phyloP scores from a whole-genome alignment of 2,888 invertebrate species.

The Heliconius charithonia region DNA sequence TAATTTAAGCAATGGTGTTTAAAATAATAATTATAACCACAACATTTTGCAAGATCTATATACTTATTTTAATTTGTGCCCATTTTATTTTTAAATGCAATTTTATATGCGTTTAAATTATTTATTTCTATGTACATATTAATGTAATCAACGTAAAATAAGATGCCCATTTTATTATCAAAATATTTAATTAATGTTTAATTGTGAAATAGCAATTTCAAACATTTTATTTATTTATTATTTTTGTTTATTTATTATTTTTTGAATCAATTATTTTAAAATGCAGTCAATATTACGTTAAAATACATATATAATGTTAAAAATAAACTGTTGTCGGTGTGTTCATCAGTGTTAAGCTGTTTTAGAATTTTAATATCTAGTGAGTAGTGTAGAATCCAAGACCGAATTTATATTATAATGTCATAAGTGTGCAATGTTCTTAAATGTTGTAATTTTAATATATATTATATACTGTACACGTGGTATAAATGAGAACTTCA shows the following conservation, averaged over 20 bases:
- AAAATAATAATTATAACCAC: not conserved
- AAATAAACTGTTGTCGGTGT: constrained; percentile 40
- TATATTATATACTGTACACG: constrained; percentile 18
- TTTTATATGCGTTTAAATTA: not conserved
- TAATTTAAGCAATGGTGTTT: not conserved
- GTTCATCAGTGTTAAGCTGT: constrained; percentile 48
- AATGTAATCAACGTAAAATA: not conserved
- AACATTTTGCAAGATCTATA: not conserved
- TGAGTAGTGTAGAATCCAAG: constrained; percentile 56
- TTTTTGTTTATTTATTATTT: not conserved
- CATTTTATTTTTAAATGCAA: not conserved
- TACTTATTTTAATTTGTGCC: not conserved
- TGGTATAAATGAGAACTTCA: constrained; percentile 34
- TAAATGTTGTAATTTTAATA: constrained; percentile 37
- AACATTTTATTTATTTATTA: not conserved
- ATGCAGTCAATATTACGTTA: not conserved
- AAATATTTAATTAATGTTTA: not conserved
- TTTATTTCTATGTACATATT: not conserved
- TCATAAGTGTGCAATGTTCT: constrained; percentile 41
- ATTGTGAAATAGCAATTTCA: not conserved
- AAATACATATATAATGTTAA: constrained; percentile 21
- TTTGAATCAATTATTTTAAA: not conserved
- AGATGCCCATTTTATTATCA: not conserved
- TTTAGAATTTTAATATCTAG: constrained; percentile 41
- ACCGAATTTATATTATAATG: constrained; percentile 72